phyloP scores from a whole-genome alignment of 2,888 invertebrate species.

The Pyrochroa serraticornis region DNA sequence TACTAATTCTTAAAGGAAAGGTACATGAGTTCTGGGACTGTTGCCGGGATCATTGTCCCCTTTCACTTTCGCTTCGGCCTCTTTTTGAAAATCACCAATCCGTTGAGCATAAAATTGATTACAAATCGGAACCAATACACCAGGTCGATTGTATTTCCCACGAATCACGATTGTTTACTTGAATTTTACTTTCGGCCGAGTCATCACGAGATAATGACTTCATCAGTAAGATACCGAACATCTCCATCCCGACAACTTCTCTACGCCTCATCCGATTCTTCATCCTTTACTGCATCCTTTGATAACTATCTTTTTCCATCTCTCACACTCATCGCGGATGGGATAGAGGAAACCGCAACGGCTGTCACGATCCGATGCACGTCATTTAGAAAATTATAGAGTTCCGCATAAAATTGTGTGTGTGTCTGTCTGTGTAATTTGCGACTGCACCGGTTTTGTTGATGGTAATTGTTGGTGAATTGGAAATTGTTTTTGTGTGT shows the following conservation, averaged over 20 bases:
- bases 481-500: too few relatives aligned
- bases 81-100: constrained; percentile 1
- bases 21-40: too few relatives aligned
- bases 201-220: constrained; percentile 49
- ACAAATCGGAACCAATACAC: constrained; percentile 20
- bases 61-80: too few relatives aligned
- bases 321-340: constrained; percentile 1
- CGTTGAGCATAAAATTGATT: constrained; percentile 18
- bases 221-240: constrained; percentile 34
- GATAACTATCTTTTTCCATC: not conserved
- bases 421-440: constrained; percentile 42
- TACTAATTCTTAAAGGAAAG: too few relatives aligned
- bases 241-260: constrained; percentile 16
- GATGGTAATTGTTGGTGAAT: too few relatives aligned
- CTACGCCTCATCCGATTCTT: not conserved
- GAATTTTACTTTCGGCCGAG: constrained; percentile 43
- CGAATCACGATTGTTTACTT: constrained; percentile 44
- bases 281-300: constrained; percentile 5
- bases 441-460: constrained; percentile 33
- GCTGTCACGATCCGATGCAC: constrained; percentile 42
- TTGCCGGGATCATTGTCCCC: too few relatives aligned
- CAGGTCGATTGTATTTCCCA: constrained; percentile 36
- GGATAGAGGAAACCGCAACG: constrained; percentile 22
- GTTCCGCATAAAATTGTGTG: constrained; percentile 34
- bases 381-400: constrained; percentile 44